phyloP scores from a whole-genome alignment of 2,888 invertebrate species.

The Ormyrus rosae region DNA sequence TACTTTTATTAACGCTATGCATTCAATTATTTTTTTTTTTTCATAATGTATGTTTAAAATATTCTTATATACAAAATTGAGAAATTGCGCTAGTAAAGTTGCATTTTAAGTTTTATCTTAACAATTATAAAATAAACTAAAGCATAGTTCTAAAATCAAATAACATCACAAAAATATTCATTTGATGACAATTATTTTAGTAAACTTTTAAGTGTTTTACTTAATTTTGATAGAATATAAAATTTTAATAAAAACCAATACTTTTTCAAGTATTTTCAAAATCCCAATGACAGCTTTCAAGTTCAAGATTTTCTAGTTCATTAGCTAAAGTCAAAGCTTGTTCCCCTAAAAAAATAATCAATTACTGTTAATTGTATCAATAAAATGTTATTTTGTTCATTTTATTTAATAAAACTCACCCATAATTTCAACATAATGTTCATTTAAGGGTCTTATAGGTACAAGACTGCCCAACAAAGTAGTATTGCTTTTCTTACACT shows the following conservation, averaged over 20 bases:
- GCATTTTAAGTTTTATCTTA: constrained; percentile 16
- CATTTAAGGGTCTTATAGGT: constrained; percentile 82
- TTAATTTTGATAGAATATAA: constrained; percentile 13
- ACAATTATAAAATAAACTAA: constrained; percentile 20
- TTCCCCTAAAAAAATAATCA: constrained; percentile 77
- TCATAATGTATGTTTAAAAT: not conserved
- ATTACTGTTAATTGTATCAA: not conserved
- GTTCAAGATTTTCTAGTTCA: constrained; percentile 80
- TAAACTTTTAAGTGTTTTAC: not conserved
- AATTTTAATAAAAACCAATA: not conserved
- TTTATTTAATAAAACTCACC: constrained; percentile 73
- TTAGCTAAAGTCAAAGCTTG: constrained; percentile 79
- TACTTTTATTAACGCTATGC: constrained; percentile 15
- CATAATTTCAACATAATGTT: constrained; percentile 77
- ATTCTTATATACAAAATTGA: constrained; percentile 41
- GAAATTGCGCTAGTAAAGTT: constrained; percentile 8
- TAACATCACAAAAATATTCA: constrained; percentile 40
- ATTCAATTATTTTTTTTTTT: constrained; percentile 5
- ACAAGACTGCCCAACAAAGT: constrained; percentile 82
- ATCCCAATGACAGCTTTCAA: constrained; percentile 83
- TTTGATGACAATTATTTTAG: not conserved
- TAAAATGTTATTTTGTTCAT: not conserved
- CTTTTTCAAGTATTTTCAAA: constrained; percentile 75
- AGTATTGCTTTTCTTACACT: constrained; percentile 79
- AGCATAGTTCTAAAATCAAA: not conserved